Conservation (phyloP, 1,140 invertebrate genomes). For the Drosophila simulans region DNA sequence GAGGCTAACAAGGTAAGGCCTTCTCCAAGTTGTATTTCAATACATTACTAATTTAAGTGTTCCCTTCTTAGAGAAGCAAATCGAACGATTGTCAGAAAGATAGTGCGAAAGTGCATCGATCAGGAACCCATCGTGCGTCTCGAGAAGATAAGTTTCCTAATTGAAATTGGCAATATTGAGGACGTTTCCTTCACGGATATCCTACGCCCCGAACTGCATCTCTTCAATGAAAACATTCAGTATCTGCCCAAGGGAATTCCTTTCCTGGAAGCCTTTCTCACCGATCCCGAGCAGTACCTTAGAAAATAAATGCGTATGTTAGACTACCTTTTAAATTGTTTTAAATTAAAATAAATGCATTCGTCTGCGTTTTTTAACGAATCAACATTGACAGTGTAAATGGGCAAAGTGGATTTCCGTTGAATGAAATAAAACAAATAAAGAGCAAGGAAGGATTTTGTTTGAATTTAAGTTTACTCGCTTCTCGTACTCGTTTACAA, state of each 20-base stretch:
- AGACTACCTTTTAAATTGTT: no score
- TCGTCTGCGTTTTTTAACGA: not conserved
- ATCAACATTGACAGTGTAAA: no score
- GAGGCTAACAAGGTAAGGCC: constrained; percentile 41
- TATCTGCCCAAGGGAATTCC: constrained; percentile 58
- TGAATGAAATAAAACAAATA: constrained; percentile 27
- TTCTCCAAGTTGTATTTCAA: not conserved
- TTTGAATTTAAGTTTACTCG: constrained; percentile 52
- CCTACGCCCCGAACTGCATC: constrained; percentile 49
- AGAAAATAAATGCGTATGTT: constrained; percentile 5
- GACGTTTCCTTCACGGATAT: constrained; percentile 50
- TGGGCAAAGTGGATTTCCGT: no score
- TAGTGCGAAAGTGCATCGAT: constrained; percentile 11
- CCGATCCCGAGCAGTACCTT: constrained; percentile 53
- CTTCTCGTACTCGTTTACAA: constrained; percentile 36
- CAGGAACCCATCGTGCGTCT: constrained; percentile 12
- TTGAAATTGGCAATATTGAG: constrained; percentile 53
- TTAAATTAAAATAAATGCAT: not conserved
- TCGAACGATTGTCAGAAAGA: constrained; percentile 48
- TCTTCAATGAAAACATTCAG: constrained; percentile 65
- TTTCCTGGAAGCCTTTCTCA: constrained; percentile 53
- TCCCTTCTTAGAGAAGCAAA: constrained; percentile 41
- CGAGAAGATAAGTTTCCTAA: constrained; percentile 30
- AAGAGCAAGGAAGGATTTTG: constrained; percentile 30
- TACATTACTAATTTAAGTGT: not conserved